Base-by-base conservation (phyloP, 2,113 vertebrate genomes). In the Tetrao urogallus region DNA sequence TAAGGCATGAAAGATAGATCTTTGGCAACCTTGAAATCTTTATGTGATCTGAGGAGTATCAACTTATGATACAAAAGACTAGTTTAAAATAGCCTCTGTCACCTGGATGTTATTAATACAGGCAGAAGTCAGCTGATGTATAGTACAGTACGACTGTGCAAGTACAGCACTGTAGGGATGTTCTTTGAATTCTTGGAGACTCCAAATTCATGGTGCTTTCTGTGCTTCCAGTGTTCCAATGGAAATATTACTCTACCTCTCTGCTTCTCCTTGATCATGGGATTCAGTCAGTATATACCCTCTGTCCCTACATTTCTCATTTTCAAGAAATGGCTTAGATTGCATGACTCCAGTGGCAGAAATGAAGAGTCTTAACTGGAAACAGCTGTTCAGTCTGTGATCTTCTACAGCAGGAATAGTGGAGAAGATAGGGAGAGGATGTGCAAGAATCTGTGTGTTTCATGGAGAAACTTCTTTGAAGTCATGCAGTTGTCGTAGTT, bases 381-480 rank as follows among this genome's bases (percentile, higher is more conserved):
- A 94, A 73, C 82, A 90, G 73, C 89, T 94, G 90, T 80, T 92
- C 56, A 74, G 56, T 74, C 91, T 93, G 67, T 93, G 87, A 93
- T 92, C 94, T 86, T 79, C 38, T 79, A 38, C 72, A 81, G 78
- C 70, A 69, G 87, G 91, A 85, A 81, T 78, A 93, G 75, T 89
- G 81, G 72, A 94, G 86, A 78, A 87, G 91, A 92, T 50, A 73
- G 79, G 63, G 69, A 89, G 66, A 63, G 69, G 52, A 89, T 77
- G 73, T 92, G 88, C 56, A 57, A 32, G 30, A 32, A 19, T 92
- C 57, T 32, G 25, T 81, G 20, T 75, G 76, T 80, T 82, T 90
- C 80, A 60, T 79, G 88, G 88, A 92, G 82, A 93, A 96, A 91
- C 84, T 66, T 79, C 92, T 94, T 96, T 95, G 97, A 97, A 97